These are phyloP conservation scores for Clamator glandarius DNA, from an alignment of 2,797 vertebrate genomes.

Conservation along the genomic window DNA sequence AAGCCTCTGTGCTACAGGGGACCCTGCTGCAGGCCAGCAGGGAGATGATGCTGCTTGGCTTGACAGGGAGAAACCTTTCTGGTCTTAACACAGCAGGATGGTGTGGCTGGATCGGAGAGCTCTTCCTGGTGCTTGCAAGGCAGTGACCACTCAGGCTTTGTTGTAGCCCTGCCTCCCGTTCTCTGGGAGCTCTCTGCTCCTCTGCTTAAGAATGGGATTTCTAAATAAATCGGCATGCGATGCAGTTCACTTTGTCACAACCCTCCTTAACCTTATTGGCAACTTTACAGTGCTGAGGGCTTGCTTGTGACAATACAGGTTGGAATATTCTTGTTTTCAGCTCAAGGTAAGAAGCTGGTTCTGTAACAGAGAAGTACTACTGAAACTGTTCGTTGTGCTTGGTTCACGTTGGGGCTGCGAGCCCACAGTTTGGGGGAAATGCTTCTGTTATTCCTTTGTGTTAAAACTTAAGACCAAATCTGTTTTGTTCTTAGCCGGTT, in stretches of 20 bases:
- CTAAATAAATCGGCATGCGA: background rate
- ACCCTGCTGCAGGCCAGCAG: background rate
- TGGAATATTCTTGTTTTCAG: background rate
- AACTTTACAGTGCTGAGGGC: background rate
- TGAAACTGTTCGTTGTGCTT: background rate
- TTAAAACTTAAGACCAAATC: conserved; percentile 40
- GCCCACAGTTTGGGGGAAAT: background rate
- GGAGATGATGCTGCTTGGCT: background rate
- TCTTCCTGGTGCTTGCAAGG: background rate
- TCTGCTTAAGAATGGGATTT: background rate
- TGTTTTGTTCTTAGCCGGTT: background rate
- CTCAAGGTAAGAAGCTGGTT: background rate
- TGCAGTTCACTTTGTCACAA: background rate
- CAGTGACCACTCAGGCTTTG: background rate
- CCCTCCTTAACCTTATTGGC: background rate
- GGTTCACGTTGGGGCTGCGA: accelerated
- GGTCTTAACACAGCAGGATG: background rate
- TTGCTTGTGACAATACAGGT: background rate
- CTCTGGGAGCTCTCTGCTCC: background rate
- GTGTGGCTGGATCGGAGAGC: background rate
- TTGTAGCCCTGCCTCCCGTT: background rate
- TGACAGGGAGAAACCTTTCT: background rate
- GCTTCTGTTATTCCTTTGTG: background rate
- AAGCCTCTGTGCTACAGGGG: background rate
- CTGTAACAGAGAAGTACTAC: background rate